Evolutionary conservation across 2,113 vertebrate species (phyloP).

Genomic region (Laticauda colubrina): DNA sequence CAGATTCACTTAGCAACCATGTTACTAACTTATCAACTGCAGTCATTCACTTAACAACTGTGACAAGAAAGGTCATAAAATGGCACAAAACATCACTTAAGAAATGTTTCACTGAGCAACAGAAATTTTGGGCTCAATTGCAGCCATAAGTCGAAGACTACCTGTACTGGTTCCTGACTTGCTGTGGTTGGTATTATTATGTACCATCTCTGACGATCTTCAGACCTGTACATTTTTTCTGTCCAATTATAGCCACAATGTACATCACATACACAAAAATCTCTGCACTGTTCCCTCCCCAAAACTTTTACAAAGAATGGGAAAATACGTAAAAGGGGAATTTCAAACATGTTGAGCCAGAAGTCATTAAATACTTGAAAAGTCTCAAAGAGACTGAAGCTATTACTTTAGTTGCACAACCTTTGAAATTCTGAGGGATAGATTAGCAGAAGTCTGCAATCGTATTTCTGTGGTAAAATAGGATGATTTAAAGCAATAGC

Average conservation of each 20-base stretch:
- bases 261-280: background rate
- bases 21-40: background rate
- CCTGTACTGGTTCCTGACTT: background rate
- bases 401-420: background rate
- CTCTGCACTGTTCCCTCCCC: background rate
- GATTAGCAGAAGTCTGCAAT: background rate
- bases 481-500: background rate
- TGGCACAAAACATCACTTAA: background rate
- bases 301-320: background rate
- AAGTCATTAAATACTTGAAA: background rate
- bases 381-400: too few species aligned
- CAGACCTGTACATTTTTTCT: background rate
- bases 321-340: background rate
- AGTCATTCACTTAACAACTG: background rate
- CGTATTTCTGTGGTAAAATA: background rate
- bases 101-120: background rate
- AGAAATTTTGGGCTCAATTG: background rate
- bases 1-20: background rate
- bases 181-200: background rate
- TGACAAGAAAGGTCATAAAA: background rate
- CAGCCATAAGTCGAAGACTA: background rate
- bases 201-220: background rate
- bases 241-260: background rate
- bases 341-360: background rate
- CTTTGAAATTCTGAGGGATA: background rate